Percentiles rank a stretch among this genome's conserved stretches.
phyloP scores from a whole-genome alignment of 2,797 vertebrate genomes.

The Pseudomugil gertrudae region DNA sequence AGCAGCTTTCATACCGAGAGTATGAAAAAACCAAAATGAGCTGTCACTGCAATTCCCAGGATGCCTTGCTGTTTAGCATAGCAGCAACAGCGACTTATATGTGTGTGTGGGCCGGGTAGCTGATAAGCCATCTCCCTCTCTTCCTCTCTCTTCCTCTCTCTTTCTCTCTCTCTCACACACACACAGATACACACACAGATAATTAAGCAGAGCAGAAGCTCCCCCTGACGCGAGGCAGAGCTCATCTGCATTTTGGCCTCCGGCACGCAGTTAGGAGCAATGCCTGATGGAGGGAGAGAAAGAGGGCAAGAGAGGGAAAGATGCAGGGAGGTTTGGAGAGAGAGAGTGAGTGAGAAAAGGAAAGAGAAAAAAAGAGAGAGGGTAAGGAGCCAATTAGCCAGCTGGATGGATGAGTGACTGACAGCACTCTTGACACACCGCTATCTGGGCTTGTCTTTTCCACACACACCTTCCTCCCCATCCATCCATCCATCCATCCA shows the following conservation, averaged over 20 bases:
- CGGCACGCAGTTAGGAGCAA: slow-evolving; percentile 99
- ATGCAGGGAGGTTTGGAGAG: slow-evolving; percentile 34
- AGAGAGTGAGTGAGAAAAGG: slow-evolving; percentile 16
- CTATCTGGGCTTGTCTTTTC: slow-evolving; percentile 88
- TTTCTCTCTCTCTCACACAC: too few relatives aligned
- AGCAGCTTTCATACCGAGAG: slow-evolving; percentile 93
- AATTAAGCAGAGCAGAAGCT: slow-evolving; percentile 99
- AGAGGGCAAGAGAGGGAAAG: slow-evolving; percentile 51
- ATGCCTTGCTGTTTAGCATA: slow-evolving; percentile 99
- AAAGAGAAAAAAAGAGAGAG: slow-evolving; percentile 33
- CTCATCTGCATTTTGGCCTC: slow-evolving; percentile 99
- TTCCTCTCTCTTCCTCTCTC: not conserved
- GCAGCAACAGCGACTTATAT: slow-evolving; percentile 85
- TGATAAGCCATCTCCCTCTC: slow-evolving; percentile 87
- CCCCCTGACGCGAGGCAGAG: slow-evolving; percentile 80
- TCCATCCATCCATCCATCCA: slow-evolving; percentile 65
- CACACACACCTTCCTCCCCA: slow-evolving; percentile 26
- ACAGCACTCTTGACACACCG: slow-evolving; percentile 91
- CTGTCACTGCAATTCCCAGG: slow-evolving; percentile 99
- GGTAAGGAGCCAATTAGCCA: slow-evolving; percentile 99
- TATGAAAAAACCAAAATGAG: slow-evolving; percentile 93
- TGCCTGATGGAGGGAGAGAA: slow-evolving; percentile 93
- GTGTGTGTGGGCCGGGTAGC: slow-evolving; percentile 89
- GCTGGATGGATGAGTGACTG: slow-evolving; percentile 99
- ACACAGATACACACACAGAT: slow-evolving; percentile 86